These are phyloP conservation scores for Crypturellus tataupa DNA, from an alignment of 2,797 vertebrate genomes.

Conservation along the genomic window DNA sequence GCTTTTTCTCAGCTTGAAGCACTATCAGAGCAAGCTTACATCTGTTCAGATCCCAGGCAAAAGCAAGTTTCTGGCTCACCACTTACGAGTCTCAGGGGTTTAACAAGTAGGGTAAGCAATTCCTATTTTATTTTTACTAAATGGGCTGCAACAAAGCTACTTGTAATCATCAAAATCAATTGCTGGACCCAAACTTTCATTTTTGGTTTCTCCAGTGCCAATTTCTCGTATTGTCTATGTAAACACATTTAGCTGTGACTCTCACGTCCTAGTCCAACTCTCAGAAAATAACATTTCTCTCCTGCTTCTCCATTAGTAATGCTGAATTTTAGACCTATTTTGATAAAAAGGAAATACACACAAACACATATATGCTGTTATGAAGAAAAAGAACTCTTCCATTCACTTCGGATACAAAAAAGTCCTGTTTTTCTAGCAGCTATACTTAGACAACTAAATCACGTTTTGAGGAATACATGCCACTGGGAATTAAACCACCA, in stretches of 20 bases:
- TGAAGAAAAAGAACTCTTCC: background rate
- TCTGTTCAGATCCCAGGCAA: background rate
- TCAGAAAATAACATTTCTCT: background rate
- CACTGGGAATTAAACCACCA: background rate
- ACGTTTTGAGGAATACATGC: background rate
- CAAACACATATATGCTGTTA: background rate
- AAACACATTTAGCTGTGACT: background rate
- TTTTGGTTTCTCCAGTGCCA: background rate
- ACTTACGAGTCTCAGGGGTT: background rate
- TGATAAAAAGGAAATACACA: background rate
- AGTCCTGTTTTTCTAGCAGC: background rate
- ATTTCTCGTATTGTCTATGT: background rate
- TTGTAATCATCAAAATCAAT: background rate
- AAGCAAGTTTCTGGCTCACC: background rate
- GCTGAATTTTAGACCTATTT: background rate
- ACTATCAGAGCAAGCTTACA: background rate
- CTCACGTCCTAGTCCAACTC: background rate
- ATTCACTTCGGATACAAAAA: background rate
- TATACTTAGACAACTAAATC: background rate
- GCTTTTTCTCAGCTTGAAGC: constrained; percentile 29
- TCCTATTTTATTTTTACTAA: background rate
- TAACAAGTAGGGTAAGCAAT: background rate
- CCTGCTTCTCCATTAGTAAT: background rate
- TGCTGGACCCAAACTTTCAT: background rate
- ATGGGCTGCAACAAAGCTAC: background rate